phyloP scores from a whole-genome alignment of 2,113 vertebrate species.

The Atlantisia rogersi region DNA sequence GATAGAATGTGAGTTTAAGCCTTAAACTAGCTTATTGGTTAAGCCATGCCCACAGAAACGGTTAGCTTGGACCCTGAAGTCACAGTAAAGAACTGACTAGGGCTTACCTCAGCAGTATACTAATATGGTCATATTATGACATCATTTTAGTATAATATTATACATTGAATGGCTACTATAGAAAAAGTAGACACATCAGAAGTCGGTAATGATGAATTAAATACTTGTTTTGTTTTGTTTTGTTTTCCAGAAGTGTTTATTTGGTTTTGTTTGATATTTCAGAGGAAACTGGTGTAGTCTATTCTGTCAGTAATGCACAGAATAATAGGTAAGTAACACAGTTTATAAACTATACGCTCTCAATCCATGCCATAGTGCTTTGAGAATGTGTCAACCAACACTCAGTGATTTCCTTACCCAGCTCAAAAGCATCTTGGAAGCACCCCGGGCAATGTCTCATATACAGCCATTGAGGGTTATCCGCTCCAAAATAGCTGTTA shows the following conservation, averaged over 20 bases:
- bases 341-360: background rate
- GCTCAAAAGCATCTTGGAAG: conserved; percentile 70
- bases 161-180: conserved; percentile 51
- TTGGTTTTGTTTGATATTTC: background rate
- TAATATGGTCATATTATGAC: background rate
- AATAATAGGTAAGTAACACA: conserved; percentile 4
- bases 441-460: conserved; percentile 61
- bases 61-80: background rate
- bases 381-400: conserved; percentile 62
- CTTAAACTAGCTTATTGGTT: background rate
- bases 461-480: conserved; percentile 69
- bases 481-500: conserved; percentile 67
- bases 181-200: background rate
- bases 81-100: background rate
- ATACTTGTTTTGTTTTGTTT: background rate
- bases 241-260: background rate
- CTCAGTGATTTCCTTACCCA: conserved; percentile 61
- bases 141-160: conserved; percentile 38
- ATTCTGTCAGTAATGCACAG: background rate
- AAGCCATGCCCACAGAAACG: background rate
- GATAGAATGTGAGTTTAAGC: background rate
- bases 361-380: conserved; percentile 55
- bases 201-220: background rate
- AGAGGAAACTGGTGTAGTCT: background rate
- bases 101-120: background rate